phyloP scores from a whole-genome alignment of 2,888 invertebrate species.

The Mythimna loreyi region DNA sequence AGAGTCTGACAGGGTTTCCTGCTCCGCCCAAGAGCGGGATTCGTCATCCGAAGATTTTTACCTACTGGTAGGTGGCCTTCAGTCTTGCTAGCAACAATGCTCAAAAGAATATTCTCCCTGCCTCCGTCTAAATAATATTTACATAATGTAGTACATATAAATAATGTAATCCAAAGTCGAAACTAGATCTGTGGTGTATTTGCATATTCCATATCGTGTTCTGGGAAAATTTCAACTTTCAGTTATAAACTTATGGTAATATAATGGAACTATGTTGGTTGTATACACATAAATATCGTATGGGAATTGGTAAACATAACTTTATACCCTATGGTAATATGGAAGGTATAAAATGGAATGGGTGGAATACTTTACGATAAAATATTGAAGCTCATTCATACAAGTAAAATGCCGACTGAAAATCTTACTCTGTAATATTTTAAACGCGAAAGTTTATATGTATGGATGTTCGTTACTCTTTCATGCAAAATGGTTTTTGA shows the following conservation, averaged over 20 bases:
- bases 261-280: slow-evolving; percentile 15
- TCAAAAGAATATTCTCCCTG: too few relatives aligned
- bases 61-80: too few relatives aligned
- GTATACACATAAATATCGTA: slow-evolving; percentile 20
- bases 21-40: too few relatives aligned
- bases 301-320: slow-evolving; percentile 30
- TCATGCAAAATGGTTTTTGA: too few relatives aligned
- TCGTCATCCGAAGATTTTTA: too few relatives aligned
- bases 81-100: too few relatives aligned
- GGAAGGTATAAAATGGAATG: slow-evolving; percentile 11
- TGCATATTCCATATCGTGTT: slow-evolving; percentile 10
- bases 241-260: slow-evolving; percentile 27
- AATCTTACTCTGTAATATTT: too few relatives aligned
- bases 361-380: neutral
- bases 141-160: too few relatives aligned
- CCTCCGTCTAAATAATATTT: too few relatives aligned
- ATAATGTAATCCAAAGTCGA: slow-evolving; percentile 8
- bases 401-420: neutral
- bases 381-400: neutral
- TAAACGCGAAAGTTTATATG: too few relatives aligned
- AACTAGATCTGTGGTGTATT: slow-evolving; percentile 6
- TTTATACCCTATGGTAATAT: slow-evolving; percentile 29
- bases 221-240: slow-evolving; percentile 12
- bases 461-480: too few relatives aligned
- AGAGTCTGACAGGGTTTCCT: too few relatives aligned